Base-by-base conservation (phyloP, 2,113 vertebrate species). In the Stigmatopora argus region DNA sequence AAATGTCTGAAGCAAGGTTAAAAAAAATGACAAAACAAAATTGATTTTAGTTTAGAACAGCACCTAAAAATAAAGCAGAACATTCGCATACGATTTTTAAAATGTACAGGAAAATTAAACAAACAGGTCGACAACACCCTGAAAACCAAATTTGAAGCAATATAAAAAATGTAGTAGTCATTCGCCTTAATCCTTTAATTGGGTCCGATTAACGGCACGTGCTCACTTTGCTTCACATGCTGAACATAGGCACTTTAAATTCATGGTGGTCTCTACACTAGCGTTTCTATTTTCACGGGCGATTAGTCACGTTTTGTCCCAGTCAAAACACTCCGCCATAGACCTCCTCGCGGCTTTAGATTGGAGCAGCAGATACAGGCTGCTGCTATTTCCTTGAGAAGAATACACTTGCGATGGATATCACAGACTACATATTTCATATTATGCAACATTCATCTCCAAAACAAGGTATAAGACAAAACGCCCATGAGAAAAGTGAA, bases 301-400 rank as follows among this genome's bases (percentile, higher is more conserved):
- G 38, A 61, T 61, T 61, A 45, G 59, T 61, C 41, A 21, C 35
- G n/a, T 45, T 56, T 21, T 41, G 59, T 61, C 38, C 41, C 59
- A 45, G 59, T 61, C 38, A 45, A 61, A 61, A 61, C 59, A 61
- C 41, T 61, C 59, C 12, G 11, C 38, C 59, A 45, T 38, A 45
- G 38, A 61, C 38, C 41, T 45, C 59, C 59, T 45, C 6, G 13
- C n/a, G 19, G 59, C 38, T 21, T 21, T 19, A 61, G 59, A 61
- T 21, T 61, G 41, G 7, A 45, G 41, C 41, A 8, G 38, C 38
- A 61, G 41, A 61, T 45, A 61, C 15, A 61, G 3, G 53, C 7
- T 31, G 53, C 53, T 31, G 18, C 48, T 53, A 10, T 56, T 15
- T 56, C 53, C 14, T 23, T 7, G 21, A 53, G 19, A 23, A 53